These are phyloP conservation scores for Petrolisthes cinctipes DNA, from an alignment of 2,888 invertebrate species.

Conservation along the genomic window DNA sequence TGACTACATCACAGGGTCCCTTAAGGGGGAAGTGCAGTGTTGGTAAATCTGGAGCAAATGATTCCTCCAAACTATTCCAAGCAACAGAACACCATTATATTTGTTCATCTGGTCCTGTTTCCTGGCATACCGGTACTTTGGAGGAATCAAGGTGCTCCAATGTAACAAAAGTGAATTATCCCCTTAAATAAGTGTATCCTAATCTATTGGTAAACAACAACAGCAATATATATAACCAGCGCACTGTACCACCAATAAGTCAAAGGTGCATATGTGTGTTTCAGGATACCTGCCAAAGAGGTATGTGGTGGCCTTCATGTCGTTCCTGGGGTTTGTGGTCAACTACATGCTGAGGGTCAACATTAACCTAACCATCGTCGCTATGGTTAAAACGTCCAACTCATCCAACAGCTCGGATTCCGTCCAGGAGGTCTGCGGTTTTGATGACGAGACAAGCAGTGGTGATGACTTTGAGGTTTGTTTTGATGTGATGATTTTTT, in stretches of 20 bases:
- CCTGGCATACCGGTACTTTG: neutral
- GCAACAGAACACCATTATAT: neutral
- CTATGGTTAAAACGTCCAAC: constrained; percentile 75
- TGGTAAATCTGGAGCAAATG: too few species aligned
- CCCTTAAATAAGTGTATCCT: neutral
- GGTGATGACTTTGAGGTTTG: neutral
- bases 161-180: neutral
- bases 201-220: neutral
- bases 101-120: neutral
- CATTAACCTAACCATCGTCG: constrained; percentile 87
- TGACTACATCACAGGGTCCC: too few species aligned
- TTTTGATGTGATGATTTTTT: neutral
- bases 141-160: too few species aligned
- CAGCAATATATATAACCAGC: neutral
- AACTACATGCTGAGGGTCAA: constrained; percentile 90
- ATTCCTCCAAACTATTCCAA: too few species aligned
- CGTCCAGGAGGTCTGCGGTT: constrained; percentile 39
- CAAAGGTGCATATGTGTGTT: neutral
- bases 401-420: constrained; percentile 3
- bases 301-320: constrained; percentile 86
- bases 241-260: neutral
- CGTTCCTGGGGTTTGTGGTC: constrained; percentile 80
- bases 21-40: too few species aligned
- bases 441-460: neutral
- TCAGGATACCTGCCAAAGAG: constrained; percentile 71